Evolutionary conservation across 2,888 invertebrate genomes (phyloP).

Genomic region (Eristalis pertinax): DNA sequence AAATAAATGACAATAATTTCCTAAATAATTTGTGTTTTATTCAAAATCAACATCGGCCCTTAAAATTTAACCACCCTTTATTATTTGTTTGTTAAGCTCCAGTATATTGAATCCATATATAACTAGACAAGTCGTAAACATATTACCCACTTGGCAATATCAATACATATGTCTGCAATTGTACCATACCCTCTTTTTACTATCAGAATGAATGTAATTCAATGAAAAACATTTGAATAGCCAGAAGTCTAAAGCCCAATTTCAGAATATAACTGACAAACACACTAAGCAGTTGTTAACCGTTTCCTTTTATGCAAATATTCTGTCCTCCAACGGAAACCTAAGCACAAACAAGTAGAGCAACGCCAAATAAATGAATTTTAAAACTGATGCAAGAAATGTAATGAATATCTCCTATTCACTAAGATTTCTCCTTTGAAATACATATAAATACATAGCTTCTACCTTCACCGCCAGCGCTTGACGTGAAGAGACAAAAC

Average conservation of each 20-base stretch:
- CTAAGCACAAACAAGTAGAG: not conserved
- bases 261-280: not conserved
- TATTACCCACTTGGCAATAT: too few species aligned
- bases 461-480: not conserved
- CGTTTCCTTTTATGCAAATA: not conserved
- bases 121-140: too few species aligned
- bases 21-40: too few species aligned
- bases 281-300: not conserved
- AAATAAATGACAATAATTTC: too few species aligned
- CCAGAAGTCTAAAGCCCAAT: not conserved
- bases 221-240: not conserved
- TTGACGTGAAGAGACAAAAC: conserved; percentile 14
- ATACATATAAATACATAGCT: not conserved
- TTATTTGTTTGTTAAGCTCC: too few species aligned
- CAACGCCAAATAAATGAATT: not conserved
- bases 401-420: not conserved
- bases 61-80: too few species aligned
- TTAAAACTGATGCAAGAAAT: not conserved
- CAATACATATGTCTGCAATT: too few species aligned
- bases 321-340: not conserved
- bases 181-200: not conserved
- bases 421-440: not conserved
- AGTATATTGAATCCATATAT: too few species aligned
- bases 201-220: not conserved
- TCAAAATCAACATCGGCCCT: too few species aligned